A percentile compares a stretch with the other conserved stretches of the same genome.
These are phyloP conservation scores for Hormaphis cornu DNA, from an alignment of 1,140 invertebrate species.

Conservation along the genomic window DNA sequence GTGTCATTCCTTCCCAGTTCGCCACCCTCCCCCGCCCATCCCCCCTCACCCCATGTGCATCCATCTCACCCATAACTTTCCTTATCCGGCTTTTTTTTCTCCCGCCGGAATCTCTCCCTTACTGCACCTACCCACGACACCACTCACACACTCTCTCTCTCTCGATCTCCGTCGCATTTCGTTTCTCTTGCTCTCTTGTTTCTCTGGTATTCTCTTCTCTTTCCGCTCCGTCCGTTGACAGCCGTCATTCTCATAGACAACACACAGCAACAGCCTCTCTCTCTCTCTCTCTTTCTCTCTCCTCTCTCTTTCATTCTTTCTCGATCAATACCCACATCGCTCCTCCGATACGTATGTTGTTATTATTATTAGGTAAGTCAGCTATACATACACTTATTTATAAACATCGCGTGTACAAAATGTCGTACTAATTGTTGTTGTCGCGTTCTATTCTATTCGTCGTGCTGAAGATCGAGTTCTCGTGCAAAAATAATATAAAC, in stretches of 20 bases:
- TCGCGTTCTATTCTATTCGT: too few relatives aligned
- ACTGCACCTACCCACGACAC: too few relatives aligned
- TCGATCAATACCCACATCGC: slow-evolving; percentile 11
- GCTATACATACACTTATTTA: background rate
- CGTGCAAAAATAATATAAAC: too few relatives aligned
- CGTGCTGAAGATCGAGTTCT: too few relatives aligned
- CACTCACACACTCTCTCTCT: background rate
- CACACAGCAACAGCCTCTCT: background rate
- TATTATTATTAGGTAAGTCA: too few relatives aligned
- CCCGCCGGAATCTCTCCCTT: background rate
- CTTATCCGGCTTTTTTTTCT: background rate
- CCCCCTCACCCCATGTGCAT: background rate
- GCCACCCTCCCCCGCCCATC: background rate
- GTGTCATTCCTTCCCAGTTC: slow-evolving; percentile 15
- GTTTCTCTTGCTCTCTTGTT: background rate
- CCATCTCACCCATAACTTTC: background rate
- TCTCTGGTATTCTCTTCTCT: too few relatives aligned
- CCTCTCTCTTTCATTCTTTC: too few relatives aligned
- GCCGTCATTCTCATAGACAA: slow-evolving; percentile 24
- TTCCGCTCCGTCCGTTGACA: slow-evolving; percentile 25
- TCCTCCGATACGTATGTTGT: background rate
- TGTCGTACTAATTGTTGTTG: too few relatives aligned
- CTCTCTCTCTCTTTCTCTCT: too few relatives aligned
- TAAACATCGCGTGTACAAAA: too few relatives aligned
- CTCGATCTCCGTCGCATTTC: background rate